Base-by-base conservation (phyloP, 2,888 invertebrate genomes). In the Xestoiulus laeticollis region DNA sequence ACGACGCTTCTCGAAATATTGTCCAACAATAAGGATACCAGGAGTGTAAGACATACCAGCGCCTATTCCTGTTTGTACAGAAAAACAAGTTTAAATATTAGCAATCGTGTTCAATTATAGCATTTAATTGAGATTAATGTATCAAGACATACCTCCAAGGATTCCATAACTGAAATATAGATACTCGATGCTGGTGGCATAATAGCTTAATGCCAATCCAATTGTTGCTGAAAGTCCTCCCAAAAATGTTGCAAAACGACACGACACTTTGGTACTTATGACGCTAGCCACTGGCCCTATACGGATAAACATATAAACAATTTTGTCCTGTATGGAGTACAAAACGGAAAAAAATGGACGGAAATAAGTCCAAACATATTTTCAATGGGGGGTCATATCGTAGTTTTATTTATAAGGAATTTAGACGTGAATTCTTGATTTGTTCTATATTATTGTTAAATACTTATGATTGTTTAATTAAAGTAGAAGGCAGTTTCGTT, bases 11-110 rank as follows among this genome's bases (percentile, higher is more conserved):
- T 96, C 95, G 92, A 97, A 97, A 92, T 97, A 97, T 88, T 96
- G 96, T 87, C 96, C 96, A 89, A 97, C 96, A 90, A 97, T 96
- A 92, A 97, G 96, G 53, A 97, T 96, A 0, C 97, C 97, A 2
- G 97, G 96, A 0, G 97, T 97, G 92, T 97, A 97, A 0, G 96
- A 95, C 12, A 97, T 92, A 0, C 97, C 97, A 0, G 96, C 96
- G 10, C 97, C 97, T 68, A 95, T 94, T 89, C 97, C 97, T 95
- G 91, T 44, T 30, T 0, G 10, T 22, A n/a, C 10, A 5, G 3
- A 33, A 0, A 82, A 87, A 44, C 0, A 87, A 33, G 26, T n/a
- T 4, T 38, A 38, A n/a, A 86, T 53, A 43, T 59, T 85, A 78
- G 43, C n/a, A 48, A 8, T 32, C 14, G 6, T 26, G 10, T 26